These are phyloP conservation scores for Drosophila parthenogenetica DNA, from an alignment of 2,888 invertebrate genomes.

Conservation along the genomic window DNA sequence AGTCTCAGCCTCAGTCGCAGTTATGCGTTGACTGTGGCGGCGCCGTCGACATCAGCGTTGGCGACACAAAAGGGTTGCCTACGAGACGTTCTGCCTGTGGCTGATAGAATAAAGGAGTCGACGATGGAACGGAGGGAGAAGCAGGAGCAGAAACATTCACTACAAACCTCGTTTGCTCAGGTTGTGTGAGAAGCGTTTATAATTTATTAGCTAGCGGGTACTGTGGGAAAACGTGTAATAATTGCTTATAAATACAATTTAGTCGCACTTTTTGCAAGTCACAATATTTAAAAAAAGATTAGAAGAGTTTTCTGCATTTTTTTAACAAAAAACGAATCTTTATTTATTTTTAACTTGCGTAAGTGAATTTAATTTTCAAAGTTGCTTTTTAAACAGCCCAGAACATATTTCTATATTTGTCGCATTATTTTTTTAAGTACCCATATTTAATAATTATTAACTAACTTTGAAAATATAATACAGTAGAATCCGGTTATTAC, in stretches of 20 bases:
- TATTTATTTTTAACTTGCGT: too few species aligned
- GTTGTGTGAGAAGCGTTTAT: conserved; percentile 64
- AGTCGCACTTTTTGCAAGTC: too few species aligned
- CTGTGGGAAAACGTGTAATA: background rate
- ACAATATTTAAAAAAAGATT: too few species aligned
- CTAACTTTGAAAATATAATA: too few species aligned
- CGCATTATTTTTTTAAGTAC: too few species aligned
- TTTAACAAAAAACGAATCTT: too few species aligned
- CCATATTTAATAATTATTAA: too few species aligned
- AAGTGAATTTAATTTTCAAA: too few species aligned
- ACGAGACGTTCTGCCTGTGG: conserved; percentile 16
- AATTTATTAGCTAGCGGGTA: conserved; percentile 69
- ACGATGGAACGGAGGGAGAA: background rate
- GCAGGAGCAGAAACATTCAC: background rate
- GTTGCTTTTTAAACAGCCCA: too few species aligned
- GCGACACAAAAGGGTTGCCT: conserved; percentile 53
- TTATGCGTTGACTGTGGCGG: conserved; percentile 43
- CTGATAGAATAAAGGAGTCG: background rate
- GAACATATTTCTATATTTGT: too few species aligned
- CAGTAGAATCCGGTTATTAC: too few species aligned
- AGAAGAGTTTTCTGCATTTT: too few species aligned
- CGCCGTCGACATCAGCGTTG: conserved; percentile 22
- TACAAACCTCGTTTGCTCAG: conserved; percentile 51
- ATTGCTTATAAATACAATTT: background rate
- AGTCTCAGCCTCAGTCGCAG: conserved; percentile 57